phyloP scores from a whole-genome alignment of 2,113 vertebrate species.

The Peromyscus leucopus region DNA sequence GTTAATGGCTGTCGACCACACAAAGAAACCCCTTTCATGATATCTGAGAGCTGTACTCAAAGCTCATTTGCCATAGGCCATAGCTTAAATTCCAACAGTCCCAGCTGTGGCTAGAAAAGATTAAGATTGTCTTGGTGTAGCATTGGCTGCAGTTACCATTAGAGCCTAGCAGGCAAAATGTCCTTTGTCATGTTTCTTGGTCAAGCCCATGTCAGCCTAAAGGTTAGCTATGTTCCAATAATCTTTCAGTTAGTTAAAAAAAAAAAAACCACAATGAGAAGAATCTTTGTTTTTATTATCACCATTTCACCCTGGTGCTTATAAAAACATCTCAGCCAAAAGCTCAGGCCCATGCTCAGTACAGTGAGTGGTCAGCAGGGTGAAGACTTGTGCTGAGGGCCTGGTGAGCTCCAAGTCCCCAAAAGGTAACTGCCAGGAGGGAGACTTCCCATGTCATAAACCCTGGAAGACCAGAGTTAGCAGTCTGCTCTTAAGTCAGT shows the following conservation, averaged over 20 bases:
- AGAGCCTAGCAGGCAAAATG: not conserved
- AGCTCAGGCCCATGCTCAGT: not conserved
- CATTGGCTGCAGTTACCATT: not conserved
- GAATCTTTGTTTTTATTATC: not conserved
- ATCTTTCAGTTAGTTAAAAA: not conserved
- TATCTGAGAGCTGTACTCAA: not conserved
- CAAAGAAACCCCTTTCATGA: not conserved
- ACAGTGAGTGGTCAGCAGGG: not conserved
- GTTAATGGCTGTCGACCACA: not conserved
- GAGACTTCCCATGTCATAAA: not conserved
- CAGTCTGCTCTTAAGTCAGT: not conserved
- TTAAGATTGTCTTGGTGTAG: not conserved
- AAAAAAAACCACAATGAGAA: not conserved
- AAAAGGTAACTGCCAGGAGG: not conserved
- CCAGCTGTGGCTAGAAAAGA: not conserved
- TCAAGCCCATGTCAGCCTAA: not conserved
- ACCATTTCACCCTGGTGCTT: not conserved
- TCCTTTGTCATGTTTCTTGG: not conserved
- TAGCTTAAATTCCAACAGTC: not conserved
- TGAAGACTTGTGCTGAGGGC: not conserved
- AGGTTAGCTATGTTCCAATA: not conserved
- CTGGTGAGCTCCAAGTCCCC: not conserved
- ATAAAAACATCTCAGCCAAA: not conserved
- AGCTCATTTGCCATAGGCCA: not conserved
- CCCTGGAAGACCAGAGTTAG: not conserved